phyloP scores from a whole-genome alignment of 2,888 invertebrate genomes.

The Hydrotaea diabolus region DNA sequence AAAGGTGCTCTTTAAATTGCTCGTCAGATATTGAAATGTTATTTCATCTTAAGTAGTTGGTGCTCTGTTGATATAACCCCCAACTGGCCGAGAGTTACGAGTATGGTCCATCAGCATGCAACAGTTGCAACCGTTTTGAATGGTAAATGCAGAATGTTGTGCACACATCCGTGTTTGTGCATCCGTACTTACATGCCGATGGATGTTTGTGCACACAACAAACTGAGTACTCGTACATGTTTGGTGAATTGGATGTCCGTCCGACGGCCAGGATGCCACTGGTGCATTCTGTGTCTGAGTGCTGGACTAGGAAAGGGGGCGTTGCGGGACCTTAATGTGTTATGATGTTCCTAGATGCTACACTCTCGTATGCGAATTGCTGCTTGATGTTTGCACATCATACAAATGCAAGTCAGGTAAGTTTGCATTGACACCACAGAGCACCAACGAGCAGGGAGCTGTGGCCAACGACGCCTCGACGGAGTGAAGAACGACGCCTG shows the following conservation, averaged over 20 bases:
- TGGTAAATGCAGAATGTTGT: constrained; percentile 5
- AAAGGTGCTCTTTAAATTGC: neutral
- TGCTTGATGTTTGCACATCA: constrained; percentile 76
- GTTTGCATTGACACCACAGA: constrained; percentile 77
- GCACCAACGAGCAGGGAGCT: constrained; percentile 57
- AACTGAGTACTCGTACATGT: constrained; percentile 1
- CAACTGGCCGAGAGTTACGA: constrained; percentile 21
- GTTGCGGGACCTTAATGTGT: constrained; percentile 14
- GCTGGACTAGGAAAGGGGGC: neutral
- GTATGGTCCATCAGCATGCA: constrained; percentile 33
- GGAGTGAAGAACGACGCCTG: neutral
- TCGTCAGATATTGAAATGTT: neutral
- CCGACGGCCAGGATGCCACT: neutral
- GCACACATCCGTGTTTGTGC: neutral
- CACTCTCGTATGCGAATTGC: constrained; percentile 38
- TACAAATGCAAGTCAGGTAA: constrained; percentile 78
- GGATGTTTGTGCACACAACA: neutral
- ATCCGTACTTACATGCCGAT: neutral
- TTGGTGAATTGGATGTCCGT: constrained; percentile 35
- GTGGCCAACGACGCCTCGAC: constrained; percentile 19
- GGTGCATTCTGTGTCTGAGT: neutral
- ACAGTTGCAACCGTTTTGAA: constrained; percentile 38
- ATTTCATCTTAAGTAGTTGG: constrained; percentile 13
- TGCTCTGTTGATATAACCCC: constrained; percentile 39
- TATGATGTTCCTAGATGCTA: constrained; percentile 28